A percentile compares a stretch with the other conserved stretches of the same genome.
Conservation (phyloP, 2,888 invertebrate genomes). For the Spodoptera exigua region DNA sequence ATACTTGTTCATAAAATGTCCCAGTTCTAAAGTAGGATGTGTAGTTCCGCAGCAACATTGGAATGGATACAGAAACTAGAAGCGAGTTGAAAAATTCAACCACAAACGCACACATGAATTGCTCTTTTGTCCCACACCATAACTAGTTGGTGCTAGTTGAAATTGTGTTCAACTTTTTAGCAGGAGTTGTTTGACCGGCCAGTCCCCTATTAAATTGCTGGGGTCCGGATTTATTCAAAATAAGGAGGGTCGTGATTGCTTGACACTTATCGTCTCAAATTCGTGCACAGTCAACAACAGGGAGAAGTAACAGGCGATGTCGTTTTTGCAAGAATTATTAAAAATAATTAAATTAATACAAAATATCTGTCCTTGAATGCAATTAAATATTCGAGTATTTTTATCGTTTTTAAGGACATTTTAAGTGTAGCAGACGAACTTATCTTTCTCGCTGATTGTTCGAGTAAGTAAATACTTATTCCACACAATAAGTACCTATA, state of each 20-base stretch:
- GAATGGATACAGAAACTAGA: conserved; percentile 8
- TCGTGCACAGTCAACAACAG: background rate
- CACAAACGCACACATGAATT: background rate
- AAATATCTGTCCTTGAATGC: too few relatives aligned
- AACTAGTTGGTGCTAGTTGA: conserved; percentile 1
- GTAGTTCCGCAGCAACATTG: conserved; percentile 23
- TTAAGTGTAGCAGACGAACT: too few relatives aligned
- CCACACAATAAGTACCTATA: too few relatives aligned
- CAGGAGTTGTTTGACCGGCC: conserved; percentile 18
- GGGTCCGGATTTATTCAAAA: conserved; percentile 31
- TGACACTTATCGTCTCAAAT: conserved; percentile 6
- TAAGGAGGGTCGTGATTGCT: conserved; percentile 9
- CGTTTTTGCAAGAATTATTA: too few relatives aligned
- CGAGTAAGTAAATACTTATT: too few relatives aligned
- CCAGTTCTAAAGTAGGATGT: conserved; percentile 20
- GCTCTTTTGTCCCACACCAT: conserved; percentile 15
- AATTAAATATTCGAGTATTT: too few relatives aligned
- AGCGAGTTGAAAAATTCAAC: conserved; percentile 19
- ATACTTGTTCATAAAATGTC: background rate
- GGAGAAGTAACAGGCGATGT: too few relatives aligned
- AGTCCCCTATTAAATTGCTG: conserved; percentile 21
- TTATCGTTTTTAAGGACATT: too few relatives aligned
- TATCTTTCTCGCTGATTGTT: too few relatives aligned
- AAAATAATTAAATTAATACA: too few relatives aligned
- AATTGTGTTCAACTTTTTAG: conserved; percentile 20